These are phyloP conservation scores for Pasiphila rectangulata DNA, from an alignment of 2,888 invertebrate species.

Conservation along the genomic window DNA sequence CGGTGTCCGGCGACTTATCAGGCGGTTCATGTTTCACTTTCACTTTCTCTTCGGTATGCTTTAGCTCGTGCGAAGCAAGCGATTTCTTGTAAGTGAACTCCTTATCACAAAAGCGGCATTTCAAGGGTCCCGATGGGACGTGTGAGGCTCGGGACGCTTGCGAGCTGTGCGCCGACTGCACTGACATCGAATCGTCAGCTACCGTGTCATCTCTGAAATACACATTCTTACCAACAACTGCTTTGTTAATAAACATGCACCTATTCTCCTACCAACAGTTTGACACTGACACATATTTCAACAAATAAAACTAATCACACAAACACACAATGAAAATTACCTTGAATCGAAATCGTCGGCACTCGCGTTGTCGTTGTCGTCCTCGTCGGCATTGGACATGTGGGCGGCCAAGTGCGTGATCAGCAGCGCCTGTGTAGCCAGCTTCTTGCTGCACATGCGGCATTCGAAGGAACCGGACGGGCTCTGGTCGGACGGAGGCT, in stretches of 20 bases:
- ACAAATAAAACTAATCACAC: neutral
- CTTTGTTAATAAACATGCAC: constrained; percentile 5
- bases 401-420: constrained; percentile 69
- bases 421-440: constrained; percentile 58
- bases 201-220: constrained; percentile 54
- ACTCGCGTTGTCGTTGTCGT: constrained; percentile 37
- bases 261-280: neutral
- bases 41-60: constrained; percentile 43
- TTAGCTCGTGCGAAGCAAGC: constrained; percentile 46
- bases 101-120: constrained; percentile 63
- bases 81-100: constrained; percentile 67
- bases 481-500: neutral
- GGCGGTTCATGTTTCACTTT: constrained; percentile 55
- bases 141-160: constrained; percentile 35
- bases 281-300: neutral
- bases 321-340: constrained; percentile 35
- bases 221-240: constrained; percentile 12
- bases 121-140: constrained; percentile 37
- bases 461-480: constrained; percentile 44
- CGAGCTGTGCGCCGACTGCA: constrained; percentile 48
- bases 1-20: constrained; percentile 42
- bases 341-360: constrained; percentile 45
- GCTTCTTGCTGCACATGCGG: constrained; percentile 61
- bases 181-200: constrained; percentile 50
- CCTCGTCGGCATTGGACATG: constrained; percentile 60